Evolutionary conservation across 2,888 invertebrate genomes (phyloP).

Genomic region (Acholoe squamosa): DNA sequence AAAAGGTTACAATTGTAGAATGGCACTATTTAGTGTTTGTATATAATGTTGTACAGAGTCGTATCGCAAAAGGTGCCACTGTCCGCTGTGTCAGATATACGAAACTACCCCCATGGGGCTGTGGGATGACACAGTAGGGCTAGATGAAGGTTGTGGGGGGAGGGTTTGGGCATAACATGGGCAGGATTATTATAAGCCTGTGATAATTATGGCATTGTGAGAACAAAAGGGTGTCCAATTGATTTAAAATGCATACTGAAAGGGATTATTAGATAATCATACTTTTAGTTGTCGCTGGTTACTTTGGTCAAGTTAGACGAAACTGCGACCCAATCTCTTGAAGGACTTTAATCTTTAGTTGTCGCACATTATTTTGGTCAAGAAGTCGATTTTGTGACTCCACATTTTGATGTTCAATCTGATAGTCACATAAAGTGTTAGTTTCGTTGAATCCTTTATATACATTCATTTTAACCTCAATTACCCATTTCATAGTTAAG

Average conservation of each 20-base stretch:
- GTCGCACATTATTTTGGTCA: no score
- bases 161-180: not conserved
- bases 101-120: not conserved
- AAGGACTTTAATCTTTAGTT: no score
- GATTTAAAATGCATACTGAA: not conserved
- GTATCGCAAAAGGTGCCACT: not conserved
- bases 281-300: no score
- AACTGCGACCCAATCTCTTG: no score
- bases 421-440: not conserved
- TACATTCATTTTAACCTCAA: not conserved
- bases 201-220: slow-evolving; percentile 21
- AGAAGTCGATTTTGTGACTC: not conserved
- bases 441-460: not conserved
- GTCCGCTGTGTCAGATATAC: not conserved
- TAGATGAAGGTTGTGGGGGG: not conserved
- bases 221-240: not conserved
- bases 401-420: not conserved
- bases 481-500: not conserved
- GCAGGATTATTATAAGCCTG: not conserved
- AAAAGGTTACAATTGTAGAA: not conserved
- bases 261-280: not conserved
- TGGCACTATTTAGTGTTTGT: slow-evolving; percentile 25
- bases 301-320: no score
- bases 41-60: slow-evolving; percentile 35
- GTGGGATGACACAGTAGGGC: not conserved